These are phyloP conservation scores for Porites rus DNA, from an alignment of 92 coral and sea anemone genomes.

Conservation along the genomic window DNA sequence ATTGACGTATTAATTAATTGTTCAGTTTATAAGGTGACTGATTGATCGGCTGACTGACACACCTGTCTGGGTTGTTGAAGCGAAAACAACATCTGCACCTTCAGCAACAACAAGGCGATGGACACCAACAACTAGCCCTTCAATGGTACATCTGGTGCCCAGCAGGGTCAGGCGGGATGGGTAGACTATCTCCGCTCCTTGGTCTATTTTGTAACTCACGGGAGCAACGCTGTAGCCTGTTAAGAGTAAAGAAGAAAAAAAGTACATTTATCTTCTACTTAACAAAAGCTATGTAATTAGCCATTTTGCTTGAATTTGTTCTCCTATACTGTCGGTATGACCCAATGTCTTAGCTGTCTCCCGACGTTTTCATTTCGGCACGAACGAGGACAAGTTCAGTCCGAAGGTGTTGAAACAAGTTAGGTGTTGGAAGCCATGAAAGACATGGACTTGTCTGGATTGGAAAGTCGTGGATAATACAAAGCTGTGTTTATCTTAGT, in stretches of 20 bases:
- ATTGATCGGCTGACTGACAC: not conserved
- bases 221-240: slow-evolving; percentile 86
- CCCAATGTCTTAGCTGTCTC: too few relatives aligned
- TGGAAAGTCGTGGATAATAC: too few relatives aligned
- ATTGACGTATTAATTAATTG: too few relatives aligned
- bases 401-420: too few relatives aligned
- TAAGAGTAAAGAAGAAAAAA: not conserved
- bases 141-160: slow-evolving; percentile 93
- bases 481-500: too few relatives aligned
- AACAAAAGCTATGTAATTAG: too few relatives aligned
- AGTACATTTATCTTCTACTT: not conserved
- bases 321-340: too few relatives aligned
- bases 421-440: too few relatives aligned
- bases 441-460: too few relatives aligned
- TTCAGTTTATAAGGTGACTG: not conserved
- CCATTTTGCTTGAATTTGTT: too few relatives aligned
- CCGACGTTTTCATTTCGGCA: too few relatives aligned
- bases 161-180: slow-evolving; percentile 90
- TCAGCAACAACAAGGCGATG: slow-evolving; percentile 87
- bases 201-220: slow-evolving; percentile 92
- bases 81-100: slow-evolving; percentile 86
- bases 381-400: too few relatives aligned
- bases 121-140: slow-evolving; percentile 92
- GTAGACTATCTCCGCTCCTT: slow-evolving; percentile 87
- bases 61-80: slow-evolving; percentile 95